Base-by-base conservation (phyloP, 2,797 vertebrate genomes). In the Heterohyrax brucei region DNA sequence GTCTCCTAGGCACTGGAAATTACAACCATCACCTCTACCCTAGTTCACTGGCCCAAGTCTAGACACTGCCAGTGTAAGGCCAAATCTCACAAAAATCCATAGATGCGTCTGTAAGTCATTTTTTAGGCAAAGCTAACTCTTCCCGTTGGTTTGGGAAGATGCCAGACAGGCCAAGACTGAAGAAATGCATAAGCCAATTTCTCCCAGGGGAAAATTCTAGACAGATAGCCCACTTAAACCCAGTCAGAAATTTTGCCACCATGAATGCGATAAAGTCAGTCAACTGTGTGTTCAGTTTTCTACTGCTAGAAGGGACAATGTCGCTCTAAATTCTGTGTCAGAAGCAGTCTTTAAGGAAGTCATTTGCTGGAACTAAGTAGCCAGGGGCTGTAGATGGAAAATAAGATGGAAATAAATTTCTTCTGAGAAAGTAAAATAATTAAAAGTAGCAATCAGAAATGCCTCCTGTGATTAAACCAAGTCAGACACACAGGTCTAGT, bases 201-300 rank as follows among this genome's bases (percentile, higher is more conserved):
- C 86, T 88, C 88, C 89, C 59, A 95, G 59, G 61, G 91, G 81
- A 96, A 95, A 91, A 95, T 91, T 86, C 91, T 89, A 90, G 62
- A 72, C 26, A 95, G 91, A 88, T 64, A 93, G 93, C 95, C 82
- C 48, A 89, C 90, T 28, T 76, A 89, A 86, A 33, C 93, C 86
- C 28, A 82, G 80, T 73, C 95, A 95, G 80, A 95, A 46, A 77
- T 94, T 95, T 88, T 91, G 76, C 81, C 94, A 95, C 83, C 82
- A 73, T 5, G 30, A 93, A 56, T 33, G 5, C 93, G 24, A 91
- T 91, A 50, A 97, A 93, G 64, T 72, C 70, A 94, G 84, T 88
- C 95, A 83, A 94, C 87, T 95, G 96, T 94, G 64, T 91, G 44
- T 91, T 96, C 86, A 66, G 93, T 95, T 95, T 93, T 94, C 93